Evolutionary conservation across 2,113 vertebrate species (phyloP).

Genomic region (Balaeniceps rex): DNA sequence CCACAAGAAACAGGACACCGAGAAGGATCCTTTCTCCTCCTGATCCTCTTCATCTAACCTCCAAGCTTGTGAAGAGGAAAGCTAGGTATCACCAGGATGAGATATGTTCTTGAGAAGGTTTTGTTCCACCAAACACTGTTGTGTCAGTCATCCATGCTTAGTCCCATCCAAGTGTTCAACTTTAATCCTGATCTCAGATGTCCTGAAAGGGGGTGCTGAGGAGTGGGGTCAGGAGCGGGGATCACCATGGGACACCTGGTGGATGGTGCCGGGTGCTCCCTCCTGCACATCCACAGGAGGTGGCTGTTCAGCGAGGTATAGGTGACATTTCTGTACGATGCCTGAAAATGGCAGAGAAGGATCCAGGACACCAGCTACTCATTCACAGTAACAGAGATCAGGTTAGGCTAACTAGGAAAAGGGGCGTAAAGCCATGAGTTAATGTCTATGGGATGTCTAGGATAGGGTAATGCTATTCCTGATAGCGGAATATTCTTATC

Average conservation of each 20-base stretch:
- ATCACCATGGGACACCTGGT: rapidly evolving
- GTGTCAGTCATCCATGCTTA: background rate
- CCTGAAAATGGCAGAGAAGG: background rate
- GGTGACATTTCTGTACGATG: background rate
- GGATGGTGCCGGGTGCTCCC: background rate
- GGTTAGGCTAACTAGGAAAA: background rate
- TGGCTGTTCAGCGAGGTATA: background rate
- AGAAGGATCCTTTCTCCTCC: background rate
- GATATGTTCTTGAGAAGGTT: background rate
- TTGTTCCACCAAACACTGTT: background rate
- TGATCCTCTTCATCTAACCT: background rate
- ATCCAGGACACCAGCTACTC: background rate
- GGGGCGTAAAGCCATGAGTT: background rate
- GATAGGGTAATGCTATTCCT: background rate
- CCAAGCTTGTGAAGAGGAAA: background rate
- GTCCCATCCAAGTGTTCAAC: too few species aligned
- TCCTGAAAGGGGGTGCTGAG: background rate
- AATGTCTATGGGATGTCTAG: background rate
- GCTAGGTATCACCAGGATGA: background rate
- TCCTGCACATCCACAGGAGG: rapidly evolving
- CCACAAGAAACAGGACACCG: background rate
- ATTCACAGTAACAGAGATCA: background rate
- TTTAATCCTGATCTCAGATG: background rate
- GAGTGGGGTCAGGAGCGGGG: background rate
- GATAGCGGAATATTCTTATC: background rate